Evolutionary conservation across 2,888 invertebrate genomes (phyloP).

Genomic region (Charanyca ferruginea): DNA sequence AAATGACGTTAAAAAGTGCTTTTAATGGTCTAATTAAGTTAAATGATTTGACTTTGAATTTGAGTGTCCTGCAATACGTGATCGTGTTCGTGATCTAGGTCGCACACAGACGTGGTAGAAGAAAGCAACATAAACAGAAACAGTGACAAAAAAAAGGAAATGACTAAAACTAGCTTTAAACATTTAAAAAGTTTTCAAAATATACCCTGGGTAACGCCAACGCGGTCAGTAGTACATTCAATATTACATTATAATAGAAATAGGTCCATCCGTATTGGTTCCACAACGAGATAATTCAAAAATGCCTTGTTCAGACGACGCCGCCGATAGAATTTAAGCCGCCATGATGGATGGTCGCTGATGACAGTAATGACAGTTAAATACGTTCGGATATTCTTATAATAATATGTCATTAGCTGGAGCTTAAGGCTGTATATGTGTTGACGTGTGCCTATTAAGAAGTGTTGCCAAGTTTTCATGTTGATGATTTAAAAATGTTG

Average conservation of each 20-base stretch:
- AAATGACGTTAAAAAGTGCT: too few species aligned
- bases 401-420: conserved; percentile 58
- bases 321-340: conserved; percentile 63
- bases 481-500: conserved; percentile 27
- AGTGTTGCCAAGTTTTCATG: conserved; percentile 39
- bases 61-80: too few species aligned
- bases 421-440: conserved; percentile 47
- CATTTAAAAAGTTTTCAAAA: conserved; percentile 7
- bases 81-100: too few species aligned
- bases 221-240: conserved; percentile 25
- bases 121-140: too few species aligned
- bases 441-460: conserved; percentile 53
- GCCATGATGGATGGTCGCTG: conserved; percentile 62
- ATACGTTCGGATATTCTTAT: conserved; percentile 62
- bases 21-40: too few species aligned
- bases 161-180: not conserved
- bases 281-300: conserved; percentile 64
- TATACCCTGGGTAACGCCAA: conserved; percentile 5
- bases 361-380: conserved; percentile 67
- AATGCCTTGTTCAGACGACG: conserved; percentile 51
- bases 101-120: too few species aligned
- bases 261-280: conserved; percentile 47
- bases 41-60: too few species aligned
- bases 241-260: conserved; percentile 50
- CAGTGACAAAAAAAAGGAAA: not conserved